Conservation (phyloP, 30 jellyfish, hydroid and myxozoan genomes). For the Hydractinia symbiolongicarpus region DNA sequence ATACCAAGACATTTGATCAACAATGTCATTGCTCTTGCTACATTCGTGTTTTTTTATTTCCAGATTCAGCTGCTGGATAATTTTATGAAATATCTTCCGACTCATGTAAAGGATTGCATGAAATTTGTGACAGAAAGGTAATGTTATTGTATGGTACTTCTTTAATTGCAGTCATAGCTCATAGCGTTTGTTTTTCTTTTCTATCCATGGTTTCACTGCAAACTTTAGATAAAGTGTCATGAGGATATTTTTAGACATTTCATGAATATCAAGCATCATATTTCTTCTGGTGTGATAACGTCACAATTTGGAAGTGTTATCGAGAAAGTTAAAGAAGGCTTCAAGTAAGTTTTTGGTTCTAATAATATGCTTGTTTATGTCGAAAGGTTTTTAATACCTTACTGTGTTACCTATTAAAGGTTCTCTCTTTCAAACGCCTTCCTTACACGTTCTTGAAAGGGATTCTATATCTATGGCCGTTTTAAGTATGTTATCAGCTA, state of each 20-base stretch:
- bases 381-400: too few relatives aligned
- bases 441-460: too few relatives aligned
- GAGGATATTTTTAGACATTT: not conserved
- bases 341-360: slow-evolving; percentile 14
- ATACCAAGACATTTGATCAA: too few relatives aligned
- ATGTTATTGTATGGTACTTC: not conserved
- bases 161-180: not conserved
- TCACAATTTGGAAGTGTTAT: not conserved
- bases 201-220: too few relatives aligned
- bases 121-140: slow-evolving; percentile 30
- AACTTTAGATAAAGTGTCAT: not conserved
- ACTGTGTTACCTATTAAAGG: too few relatives aligned
- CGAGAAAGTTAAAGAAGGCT: slow-evolving; percentile 21
- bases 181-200: not conserved
- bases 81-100: slow-evolving; percentile 19
- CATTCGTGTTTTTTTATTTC: not conserved
- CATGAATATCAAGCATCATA: slow-evolving; percentile 18
- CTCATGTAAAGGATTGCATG: slow-evolving; percentile 23
- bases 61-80: slow-evolving; percentile 37
- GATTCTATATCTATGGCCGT: too few relatives aligned
- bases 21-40: too few relatives aligned
- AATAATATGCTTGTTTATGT: too few relatives aligned
- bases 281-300: not conserved
- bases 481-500: too few relatives aligned
- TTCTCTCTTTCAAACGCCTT: too few relatives aligned